Percentiles rank a stretch among this genome's conserved stretches.
phyloP scores from a whole-genome alignment of 2,888 invertebrate species.

The Epinotia nisella region DNA sequence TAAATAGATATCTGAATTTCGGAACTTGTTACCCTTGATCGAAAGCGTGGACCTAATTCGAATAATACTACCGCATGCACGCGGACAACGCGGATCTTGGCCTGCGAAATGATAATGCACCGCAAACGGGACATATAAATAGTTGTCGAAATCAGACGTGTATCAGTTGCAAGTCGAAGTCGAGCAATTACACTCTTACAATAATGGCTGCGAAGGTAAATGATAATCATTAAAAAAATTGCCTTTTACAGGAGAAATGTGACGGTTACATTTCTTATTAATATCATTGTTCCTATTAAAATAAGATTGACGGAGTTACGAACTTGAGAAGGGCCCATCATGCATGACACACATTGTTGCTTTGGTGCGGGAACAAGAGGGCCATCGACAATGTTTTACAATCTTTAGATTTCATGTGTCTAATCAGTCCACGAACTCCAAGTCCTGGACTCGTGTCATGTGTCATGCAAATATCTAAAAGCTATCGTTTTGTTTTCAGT shows the following conservation, averaged over 20 bases:
- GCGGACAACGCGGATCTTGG: conserved; percentile 21
- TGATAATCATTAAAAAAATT: background rate
- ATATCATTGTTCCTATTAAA: background rate
- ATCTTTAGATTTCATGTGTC: too few species aligned
- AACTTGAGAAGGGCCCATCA: too few species aligned
- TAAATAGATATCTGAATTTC: background rate
- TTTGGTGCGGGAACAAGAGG: too few species aligned
- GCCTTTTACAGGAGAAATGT: background rate
- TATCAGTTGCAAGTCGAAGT: conserved; percentile 29
- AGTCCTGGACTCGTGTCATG: too few species aligned
- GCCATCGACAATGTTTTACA: too few species aligned
- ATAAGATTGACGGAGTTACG: background rate
- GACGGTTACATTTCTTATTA: background rate
- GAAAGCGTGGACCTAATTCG: conserved; percentile 4
- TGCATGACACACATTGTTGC: too few species aligned
- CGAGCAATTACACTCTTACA: conserved; percentile 14
- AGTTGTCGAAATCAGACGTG: background rate
- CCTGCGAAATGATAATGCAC: conserved; percentile 32
- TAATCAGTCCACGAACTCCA: too few species aligned
- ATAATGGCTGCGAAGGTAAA: conserved; percentile 39
- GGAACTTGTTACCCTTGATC: conserved; percentile 16
- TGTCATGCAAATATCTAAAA: background rate
- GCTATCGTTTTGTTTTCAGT: conserved; percentile 47
- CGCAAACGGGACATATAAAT: conserved; percentile 26
- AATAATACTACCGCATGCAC: conserved; percentile 7